These are phyloP conservation scores for Strix aluco DNA, from an alignment of 2,113 vertebrate species.

Conservation along the genomic window DNA sequence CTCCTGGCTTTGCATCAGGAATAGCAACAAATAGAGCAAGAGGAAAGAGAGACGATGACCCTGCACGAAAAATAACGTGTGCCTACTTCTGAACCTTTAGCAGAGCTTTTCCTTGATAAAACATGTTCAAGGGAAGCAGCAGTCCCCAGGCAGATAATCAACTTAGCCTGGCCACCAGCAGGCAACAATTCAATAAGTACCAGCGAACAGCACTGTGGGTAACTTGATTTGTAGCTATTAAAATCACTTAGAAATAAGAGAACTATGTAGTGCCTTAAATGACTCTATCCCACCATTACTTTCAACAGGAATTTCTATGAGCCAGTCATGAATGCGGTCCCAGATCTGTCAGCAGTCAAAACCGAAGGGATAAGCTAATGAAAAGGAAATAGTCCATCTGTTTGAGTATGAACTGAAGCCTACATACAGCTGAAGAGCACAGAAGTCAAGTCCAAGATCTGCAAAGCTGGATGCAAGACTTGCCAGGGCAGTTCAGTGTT, in stretches of 20 bases:
- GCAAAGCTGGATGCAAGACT: background rate
- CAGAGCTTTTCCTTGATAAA: background rate
- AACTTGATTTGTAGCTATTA: constrained; percentile 56
- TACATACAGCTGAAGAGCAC: background rate
- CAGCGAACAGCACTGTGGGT: constrained; percentile 28
- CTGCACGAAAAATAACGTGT: background rate
- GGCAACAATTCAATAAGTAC: constrained; percentile 49
- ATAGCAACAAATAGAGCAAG: background rate
- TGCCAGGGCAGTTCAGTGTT: background rate
- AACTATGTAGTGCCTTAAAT: background rate
- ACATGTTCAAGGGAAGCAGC: background rate
- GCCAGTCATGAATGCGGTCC: background rate
- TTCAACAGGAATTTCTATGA: background rate
- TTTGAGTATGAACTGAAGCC: background rate
- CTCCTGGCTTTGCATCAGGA: background rate
- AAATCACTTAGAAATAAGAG: constrained; percentile 39
- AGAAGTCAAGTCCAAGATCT: background rate
- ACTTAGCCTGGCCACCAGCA: constrained; percentile 49
- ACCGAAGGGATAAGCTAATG: background rate
- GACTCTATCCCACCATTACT: background rate
- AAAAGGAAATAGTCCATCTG: constrained; percentile 10
- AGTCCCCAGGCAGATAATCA: constrained; percentile 4
- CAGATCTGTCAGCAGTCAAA: constrained; percentile 18
- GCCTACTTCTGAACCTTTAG: background rate
- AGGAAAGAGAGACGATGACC: background rate